These are phyloP conservation scores for Mayetiola destructor DNA, from an alignment of 2,888 invertebrate species.

Conservation along the genomic window DNA sequence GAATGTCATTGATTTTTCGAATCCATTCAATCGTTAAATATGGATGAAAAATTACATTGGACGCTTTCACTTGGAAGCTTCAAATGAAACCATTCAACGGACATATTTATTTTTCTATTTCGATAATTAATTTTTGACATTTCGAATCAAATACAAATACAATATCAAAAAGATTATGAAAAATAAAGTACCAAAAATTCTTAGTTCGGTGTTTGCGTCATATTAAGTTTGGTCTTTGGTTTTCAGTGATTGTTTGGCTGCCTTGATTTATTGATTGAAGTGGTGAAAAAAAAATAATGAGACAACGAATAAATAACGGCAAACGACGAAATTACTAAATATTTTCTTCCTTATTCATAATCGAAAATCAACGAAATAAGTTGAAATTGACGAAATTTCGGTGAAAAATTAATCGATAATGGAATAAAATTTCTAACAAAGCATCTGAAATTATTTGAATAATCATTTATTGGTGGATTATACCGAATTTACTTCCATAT, in stretches of 20 bases:
- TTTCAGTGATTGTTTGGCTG: not conserved
- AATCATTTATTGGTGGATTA: not conserved
- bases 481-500: not conserved
- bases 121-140: too few relatives aligned
- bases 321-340: too few relatives aligned
- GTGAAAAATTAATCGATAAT: not conserved
- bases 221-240: not conserved
- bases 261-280: not conserved
- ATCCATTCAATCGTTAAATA: not conserved
- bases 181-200: not conserved
- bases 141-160: not conserved
- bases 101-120: too few relatives aligned
- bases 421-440: not conserved
- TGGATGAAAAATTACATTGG: not conserved
- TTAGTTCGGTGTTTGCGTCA: not conserved
- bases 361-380: too few relatives aligned
- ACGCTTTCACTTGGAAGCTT: not conserved
- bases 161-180: not conserved
- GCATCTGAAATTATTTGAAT: not conserved
- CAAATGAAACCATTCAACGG: not conserved
- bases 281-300: too few relatives aligned
- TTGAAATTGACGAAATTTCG: too few relatives aligned
- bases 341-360: too few relatives aligned
- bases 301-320: too few relatives aligned
- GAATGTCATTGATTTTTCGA: too few relatives aligned